Conservation (phyloP, 1,140 invertebrate genomes). For the Papilio helenus region DNA sequence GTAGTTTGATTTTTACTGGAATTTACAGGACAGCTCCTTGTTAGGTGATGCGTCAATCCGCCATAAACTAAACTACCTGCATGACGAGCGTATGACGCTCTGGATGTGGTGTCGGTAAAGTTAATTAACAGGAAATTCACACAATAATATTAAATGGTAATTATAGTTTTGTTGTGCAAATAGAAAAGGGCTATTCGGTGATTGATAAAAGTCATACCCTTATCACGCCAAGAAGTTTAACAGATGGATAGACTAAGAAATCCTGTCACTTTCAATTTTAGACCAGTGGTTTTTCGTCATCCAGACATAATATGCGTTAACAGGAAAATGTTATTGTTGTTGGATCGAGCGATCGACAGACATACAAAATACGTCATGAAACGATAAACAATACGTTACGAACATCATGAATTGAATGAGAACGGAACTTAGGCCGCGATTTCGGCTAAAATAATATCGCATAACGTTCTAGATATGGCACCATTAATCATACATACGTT, state of each 20-base stretch:
- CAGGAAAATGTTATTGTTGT: slow-evolving; percentile 20
- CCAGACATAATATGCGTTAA: background rate
- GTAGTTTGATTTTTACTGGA: background rate
- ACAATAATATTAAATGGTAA: background rate
- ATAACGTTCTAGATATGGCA: slow-evolving; percentile 6
- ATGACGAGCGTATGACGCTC: slow-evolving; percentile 1
- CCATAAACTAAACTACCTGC: background rate
- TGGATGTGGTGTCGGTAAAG: background rate
- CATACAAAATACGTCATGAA: slow-evolving; percentile 26
- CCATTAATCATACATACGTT: slow-evolving; percentile 8
- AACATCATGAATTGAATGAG: slow-evolving; percentile 23
- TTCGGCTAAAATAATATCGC: slow-evolving; percentile 22
- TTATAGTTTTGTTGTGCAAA: background rate
- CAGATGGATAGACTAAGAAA: too few relatives aligned
- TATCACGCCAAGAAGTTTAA: too few relatives aligned
- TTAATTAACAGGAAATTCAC: background rate
- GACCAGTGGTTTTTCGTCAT: background rate
- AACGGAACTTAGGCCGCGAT: slow-evolving; percentile 18
- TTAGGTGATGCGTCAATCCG: background rate
- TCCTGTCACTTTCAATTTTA: too few relatives aligned
- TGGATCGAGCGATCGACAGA: background rate
- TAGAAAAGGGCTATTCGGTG: background rate
- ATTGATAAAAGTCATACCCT: background rate
- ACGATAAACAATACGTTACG: slow-evolving; percentile 24
- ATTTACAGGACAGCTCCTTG: background rate